Conservation (phyloP, 2,113 vertebrate genomes). For the Ceuthmochares aereus region DNA sequence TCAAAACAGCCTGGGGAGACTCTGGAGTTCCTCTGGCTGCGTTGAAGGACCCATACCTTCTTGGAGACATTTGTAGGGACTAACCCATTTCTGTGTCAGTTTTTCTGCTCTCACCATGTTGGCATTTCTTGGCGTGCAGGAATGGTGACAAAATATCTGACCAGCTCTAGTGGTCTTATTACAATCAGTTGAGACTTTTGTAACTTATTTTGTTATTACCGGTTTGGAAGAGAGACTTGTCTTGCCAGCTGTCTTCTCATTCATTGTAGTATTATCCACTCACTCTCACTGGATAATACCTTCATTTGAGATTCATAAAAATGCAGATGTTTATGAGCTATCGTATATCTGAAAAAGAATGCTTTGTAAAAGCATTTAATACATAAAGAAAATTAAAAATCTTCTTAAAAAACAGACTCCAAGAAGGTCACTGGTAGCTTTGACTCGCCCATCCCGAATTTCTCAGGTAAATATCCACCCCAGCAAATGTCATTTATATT, state of each 20-base stretch:
- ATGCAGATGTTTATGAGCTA: background rate
- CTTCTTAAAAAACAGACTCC: background rate
- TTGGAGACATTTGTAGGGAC: background rate
- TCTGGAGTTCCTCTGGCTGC: background rate
- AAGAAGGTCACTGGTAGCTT: slow-evolving; percentile 16
- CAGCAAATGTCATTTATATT: background rate
- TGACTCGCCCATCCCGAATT: background rate
- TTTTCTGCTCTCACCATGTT: background rate
- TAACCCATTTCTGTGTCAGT: background rate
- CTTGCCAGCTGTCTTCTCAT: slow-evolving; percentile 2
- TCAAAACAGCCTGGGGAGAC: background rate
- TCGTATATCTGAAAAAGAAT: slow-evolving; percentile 6
- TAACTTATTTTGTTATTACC: background rate
- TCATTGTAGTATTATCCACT: background rate
- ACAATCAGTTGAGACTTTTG: slow-evolving; percentile 1
- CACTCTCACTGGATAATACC: background rate
- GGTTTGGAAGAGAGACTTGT: background rate
- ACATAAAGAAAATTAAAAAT: background rate
- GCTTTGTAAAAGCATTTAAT: slow-evolving; percentile 1
- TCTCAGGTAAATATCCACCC: slow-evolving; percentile 5
- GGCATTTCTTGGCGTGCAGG: background rate
- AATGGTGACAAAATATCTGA: slow-evolving; percentile 11
- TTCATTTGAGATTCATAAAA: slow-evolving; percentile 39
- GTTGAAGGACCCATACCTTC: background rate
- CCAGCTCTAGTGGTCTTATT: background rate